Evolutionary conservation across 2,797 vertebrate genomes (phyloP).

Genomic region (Neosilurus hyrtlii): DNA sequence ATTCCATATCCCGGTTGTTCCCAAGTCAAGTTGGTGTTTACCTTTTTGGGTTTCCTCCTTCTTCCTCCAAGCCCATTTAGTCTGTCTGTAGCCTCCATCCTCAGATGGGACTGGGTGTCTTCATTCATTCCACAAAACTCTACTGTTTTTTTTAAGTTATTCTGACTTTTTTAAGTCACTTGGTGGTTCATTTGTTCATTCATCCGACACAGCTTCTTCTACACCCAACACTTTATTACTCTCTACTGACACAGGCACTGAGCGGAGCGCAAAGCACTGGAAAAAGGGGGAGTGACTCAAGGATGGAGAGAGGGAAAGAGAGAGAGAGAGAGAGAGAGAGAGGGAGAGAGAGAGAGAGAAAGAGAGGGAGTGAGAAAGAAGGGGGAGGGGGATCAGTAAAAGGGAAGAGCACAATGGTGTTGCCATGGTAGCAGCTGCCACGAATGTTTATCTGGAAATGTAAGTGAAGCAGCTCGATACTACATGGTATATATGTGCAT

Average conservation of each 20-base stretch:
- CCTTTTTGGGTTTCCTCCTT: constrained; percentile 89
- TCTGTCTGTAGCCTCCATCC: constrained; percentile 84
- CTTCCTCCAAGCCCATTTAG: constrained; percentile 81
- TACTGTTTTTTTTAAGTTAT: not conserved
- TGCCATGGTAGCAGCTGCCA: constrained; percentile 88
- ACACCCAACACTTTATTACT: constrained; percentile 61
- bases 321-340: constrained; percentile 57
- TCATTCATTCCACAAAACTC: constrained; percentile 75
- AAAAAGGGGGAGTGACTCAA: constrained; percentile 61
- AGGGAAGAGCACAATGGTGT: constrained; percentile 75
- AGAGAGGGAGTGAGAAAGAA: constrained; percentile 52
- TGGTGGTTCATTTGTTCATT: constrained; percentile 48
- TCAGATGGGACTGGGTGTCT: constrained; percentile 80
- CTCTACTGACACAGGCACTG: constrained; percentile 67
- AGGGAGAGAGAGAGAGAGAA: constrained; percentile 57
- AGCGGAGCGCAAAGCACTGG: constrained; percentile 62
- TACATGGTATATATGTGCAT: constrained; percentile 38
- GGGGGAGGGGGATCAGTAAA: constrained; percentile 56
- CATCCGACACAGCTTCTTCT: constrained; percentile 49
- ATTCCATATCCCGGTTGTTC: not conserved
- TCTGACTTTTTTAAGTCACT: constrained; percentile 32
- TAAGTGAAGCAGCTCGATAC: constrained; percentile 71
- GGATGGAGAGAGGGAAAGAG: constrained; percentile 36
- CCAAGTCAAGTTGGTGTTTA: constrained; percentile 60
- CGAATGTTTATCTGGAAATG: constrained; percentile 84